These are phyloP conservation scores for Pogonognathellus flavescens DNA, from an alignment of 1,140 invertebrate genomes.

Conservation along the genomic window DNA sequence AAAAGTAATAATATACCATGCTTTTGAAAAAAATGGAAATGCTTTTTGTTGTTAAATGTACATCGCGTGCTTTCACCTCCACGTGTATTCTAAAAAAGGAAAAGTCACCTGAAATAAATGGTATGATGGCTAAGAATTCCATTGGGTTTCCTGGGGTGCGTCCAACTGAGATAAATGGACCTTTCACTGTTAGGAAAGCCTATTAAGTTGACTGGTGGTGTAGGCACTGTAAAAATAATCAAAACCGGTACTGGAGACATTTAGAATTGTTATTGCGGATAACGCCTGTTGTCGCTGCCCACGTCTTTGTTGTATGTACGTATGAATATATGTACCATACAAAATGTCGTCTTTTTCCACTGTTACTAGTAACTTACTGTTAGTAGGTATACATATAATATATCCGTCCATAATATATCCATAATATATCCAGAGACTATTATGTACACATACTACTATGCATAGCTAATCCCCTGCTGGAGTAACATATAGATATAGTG, in stretches of 20 bases:
- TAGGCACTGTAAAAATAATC: constrained; percentile 73
- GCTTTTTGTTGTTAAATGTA: too few species aligned
- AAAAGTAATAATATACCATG: too few species aligned
- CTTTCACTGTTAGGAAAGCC: constrained; percentile 78
- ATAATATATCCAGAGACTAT: neutral
- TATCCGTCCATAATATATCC: too few species aligned
- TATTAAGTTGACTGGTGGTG: constrained; percentile 81
- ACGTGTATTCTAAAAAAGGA: neutral
- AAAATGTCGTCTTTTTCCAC: neutral
- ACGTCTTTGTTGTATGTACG: neutral
- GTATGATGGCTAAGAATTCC: constrained; percentile 82
- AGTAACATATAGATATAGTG: neutral
- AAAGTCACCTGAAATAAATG: constrained; percentile 73
- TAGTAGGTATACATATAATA: too few species aligned
- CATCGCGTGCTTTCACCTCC: too few species aligned
- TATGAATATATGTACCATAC: neutral
- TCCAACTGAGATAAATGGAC: constrained; percentile 82
- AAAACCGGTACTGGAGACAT: constrained; percentile 32
- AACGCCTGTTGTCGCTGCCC: neutral
- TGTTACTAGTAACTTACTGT: too few species aligned
- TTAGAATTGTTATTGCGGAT: constrained; percentile 34
- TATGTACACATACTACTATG: neutral
- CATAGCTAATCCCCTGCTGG: constrained; percentile 8
- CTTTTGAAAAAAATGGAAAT: too few species aligned
- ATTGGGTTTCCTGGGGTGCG: constrained; percentile 80